These are phyloP conservation scores for Ectropis grisescens DNA, from an alignment of 1,140 invertebrate genomes.

Conservation along the genomic window DNA sequence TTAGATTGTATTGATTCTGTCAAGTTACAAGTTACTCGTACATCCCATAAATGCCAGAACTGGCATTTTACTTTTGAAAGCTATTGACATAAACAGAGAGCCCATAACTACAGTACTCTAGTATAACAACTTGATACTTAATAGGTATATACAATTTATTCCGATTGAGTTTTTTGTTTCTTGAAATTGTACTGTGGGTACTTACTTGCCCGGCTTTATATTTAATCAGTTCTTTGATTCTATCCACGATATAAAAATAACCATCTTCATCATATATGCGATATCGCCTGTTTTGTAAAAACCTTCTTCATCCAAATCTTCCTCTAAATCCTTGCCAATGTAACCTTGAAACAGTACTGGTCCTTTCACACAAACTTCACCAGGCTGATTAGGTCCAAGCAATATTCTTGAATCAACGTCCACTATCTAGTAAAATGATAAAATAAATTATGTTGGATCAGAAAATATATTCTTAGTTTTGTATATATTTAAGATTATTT, in stretches of 20 bases:
- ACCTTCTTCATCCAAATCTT: conserved; percentile 72
- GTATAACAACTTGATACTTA: no score
- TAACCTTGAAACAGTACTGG: conserved; percentile 76
- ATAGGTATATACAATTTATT: background rate
- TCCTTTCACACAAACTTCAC: conserved; percentile 75
- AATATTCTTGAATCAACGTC: conserved; percentile 72
- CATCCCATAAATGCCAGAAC: no score
- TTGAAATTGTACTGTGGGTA: no score
- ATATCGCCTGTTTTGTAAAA: conserved; percentile 80
- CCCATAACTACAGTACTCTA: no score
- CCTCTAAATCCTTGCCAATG: conserved; percentile 72
- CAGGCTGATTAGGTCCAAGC: conserved; percentile 68
- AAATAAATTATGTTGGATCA: no score
- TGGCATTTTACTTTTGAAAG: no score
- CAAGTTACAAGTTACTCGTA: no score
- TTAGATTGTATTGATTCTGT: no score
- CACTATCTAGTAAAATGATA: conserved; percentile 51
- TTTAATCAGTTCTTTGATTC: conserved; percentile 84
- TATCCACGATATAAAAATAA: conserved; percentile 77
- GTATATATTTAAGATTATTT: no score
- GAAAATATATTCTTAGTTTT: no score
- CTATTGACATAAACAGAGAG: no score
- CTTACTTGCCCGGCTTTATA: conserved; percentile 65
- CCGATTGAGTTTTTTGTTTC: no score
- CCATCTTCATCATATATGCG: conserved; percentile 76